phyloP scores from a whole-genome alignment of 2,113 vertebrate genomes.

The Ceyx cyanopectus region DNA sequence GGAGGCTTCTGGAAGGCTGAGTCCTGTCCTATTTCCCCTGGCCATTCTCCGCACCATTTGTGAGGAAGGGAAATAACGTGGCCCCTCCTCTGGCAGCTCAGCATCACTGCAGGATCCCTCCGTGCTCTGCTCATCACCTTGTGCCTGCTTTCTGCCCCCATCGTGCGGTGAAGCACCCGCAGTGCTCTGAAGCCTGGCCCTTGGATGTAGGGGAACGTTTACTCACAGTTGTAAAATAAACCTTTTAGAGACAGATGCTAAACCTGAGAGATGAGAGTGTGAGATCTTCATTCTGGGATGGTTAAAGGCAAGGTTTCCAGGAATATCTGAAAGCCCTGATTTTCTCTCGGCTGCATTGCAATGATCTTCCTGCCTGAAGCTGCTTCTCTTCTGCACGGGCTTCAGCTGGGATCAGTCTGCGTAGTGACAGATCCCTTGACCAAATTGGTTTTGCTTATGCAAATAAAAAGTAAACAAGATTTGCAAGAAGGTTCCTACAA shows the following conservation, averaged over 20 bases:
- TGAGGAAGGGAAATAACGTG: not conserved
- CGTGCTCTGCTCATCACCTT: not conserved
- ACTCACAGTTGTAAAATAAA: not conserved
- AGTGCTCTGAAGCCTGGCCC: not conserved
- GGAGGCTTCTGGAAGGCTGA: not conserved
- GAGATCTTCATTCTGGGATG: not conserved
- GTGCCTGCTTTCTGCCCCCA: not conserved
- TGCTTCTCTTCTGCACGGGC: not conserved
- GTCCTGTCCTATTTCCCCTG: conserved; percentile 58
- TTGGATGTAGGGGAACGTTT: not conserved
- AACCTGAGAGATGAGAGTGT: not conserved
- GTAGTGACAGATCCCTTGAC: not conserved
- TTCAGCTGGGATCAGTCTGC: not conserved
- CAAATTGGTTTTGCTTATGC: not conserved
- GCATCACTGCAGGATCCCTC: not conserved
- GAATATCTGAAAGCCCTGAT: not conserved
- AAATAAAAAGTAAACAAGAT: not conserved
- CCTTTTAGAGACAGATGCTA: conserved; percentile 6
- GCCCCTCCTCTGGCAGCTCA: not conserved
- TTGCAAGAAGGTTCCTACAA: not conserved
- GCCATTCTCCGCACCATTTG: conserved; percentile 29
- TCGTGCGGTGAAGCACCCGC: not conserved
- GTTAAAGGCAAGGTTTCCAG: not conserved
- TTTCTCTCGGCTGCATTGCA: not conserved
- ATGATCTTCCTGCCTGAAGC: not conserved